phyloP scores from a whole-genome alignment of 2,888 invertebrate genomes.

The Cephus spinipes region DNA sequence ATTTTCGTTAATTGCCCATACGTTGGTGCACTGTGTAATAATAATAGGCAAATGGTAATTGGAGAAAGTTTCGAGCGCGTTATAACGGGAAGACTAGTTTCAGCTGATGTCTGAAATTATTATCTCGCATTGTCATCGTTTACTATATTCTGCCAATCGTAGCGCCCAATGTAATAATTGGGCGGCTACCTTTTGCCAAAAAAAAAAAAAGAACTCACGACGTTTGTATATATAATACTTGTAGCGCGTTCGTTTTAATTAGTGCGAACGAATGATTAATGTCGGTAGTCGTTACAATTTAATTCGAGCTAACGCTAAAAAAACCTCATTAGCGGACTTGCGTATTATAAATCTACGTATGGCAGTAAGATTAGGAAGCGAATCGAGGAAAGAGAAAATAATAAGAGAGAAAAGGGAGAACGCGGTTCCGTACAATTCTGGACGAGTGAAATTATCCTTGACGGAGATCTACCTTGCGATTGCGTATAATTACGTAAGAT shows the following conservation, averaged over 20 bases:
- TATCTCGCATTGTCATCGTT: not conserved
- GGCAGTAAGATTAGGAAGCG: slow-evolving; percentile 9
- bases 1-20: not conserved
- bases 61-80: not conserved
- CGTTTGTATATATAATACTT: not conserved
- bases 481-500: not conserved
- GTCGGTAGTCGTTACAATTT: not conserved
- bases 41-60: not conserved
- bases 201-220: not conserved
- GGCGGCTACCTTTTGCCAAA: not conserved
- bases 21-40: not conserved
- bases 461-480: not conserved
- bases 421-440: not conserved
- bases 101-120: not conserved
- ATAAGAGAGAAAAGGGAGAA: not conserved
- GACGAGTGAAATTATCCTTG: not conserved
- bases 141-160: not conserved
- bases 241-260: not conserved
- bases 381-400: not conserved
- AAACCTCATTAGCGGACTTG: not conserved
- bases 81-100: not conserved
- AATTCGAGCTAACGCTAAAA: not conserved
- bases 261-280: not conserved
- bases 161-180: not conserved
- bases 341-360: not conserved